A percentile compares a stretch with the other conserved stretches of the same genome.
Conservation (phyloP, 2,888 invertebrate genomes). For the Ectobius pallidus region DNA sequence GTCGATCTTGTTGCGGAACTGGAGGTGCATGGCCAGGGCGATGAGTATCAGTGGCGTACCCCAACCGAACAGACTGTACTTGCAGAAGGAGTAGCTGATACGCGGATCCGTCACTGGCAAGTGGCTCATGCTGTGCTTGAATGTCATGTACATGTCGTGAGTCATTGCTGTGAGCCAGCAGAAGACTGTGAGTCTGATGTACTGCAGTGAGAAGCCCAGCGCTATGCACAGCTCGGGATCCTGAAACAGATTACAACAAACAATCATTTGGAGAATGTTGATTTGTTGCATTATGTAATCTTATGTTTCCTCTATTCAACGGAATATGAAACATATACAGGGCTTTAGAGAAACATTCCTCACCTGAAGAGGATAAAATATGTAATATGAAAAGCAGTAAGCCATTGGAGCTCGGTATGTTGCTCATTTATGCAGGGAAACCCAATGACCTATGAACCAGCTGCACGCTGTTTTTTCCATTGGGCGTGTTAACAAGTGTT, state of each 20-base stretch:
- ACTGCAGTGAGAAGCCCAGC: constrained; percentile 67
- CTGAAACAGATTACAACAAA: constrained; percentile 54
- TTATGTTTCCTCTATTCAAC: no score
- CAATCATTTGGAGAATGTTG: no score
- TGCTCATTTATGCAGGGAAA: no score
- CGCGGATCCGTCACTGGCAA: constrained; percentile 55
- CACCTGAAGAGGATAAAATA: no score
- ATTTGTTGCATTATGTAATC: no score
- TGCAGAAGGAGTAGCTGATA: constrained; percentile 57
- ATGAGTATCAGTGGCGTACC: constrained; percentile 65
- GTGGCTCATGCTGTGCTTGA: constrained; percentile 56
- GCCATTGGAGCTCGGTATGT: no score
- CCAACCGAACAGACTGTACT: constrained; percentile 69
- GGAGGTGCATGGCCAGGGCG: constrained; percentile 59
- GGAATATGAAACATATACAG: no score
- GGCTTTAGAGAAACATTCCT: no score
- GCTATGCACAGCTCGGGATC: constrained; percentile 66
- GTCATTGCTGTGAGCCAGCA: constrained; percentile 73
- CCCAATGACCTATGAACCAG: no score
- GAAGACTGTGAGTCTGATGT: constrained; percentile 67
- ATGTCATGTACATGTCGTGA: constrained; percentile 64
- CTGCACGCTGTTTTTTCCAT: no score
- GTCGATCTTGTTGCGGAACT: constrained; percentile 59
- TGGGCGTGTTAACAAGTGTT: no score
- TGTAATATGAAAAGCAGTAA: no score